These are phyloP conservation scores for Cephalopterus ornatus DNA, from an alignment of 2,113 vertebrate species.

Conservation along the genomic window DNA sequence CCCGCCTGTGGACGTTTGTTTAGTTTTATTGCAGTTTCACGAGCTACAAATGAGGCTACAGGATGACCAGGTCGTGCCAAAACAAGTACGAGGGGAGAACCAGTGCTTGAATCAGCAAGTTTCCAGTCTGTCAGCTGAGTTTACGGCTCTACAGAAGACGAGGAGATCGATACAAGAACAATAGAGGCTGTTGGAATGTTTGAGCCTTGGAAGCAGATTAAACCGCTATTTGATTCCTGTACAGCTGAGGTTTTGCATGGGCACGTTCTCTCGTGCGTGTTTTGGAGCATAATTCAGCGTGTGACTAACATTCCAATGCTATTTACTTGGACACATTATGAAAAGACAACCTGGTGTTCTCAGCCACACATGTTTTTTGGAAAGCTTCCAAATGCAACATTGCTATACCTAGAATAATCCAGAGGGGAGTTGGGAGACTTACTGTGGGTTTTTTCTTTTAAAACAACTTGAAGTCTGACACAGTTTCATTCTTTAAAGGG, in stretches of 20 bases:
- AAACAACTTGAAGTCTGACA: not conserved
- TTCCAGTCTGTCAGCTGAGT: not conserved
- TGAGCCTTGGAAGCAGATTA: not conserved
- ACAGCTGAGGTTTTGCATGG: not conserved
- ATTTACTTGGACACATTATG: not conserved
- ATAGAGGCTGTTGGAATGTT: not conserved
- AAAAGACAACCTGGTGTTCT: not conserved
- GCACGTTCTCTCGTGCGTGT: not conserved
- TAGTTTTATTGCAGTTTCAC: conserved; percentile 21
- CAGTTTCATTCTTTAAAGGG: not conserved
- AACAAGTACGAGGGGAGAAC: conserved; percentile 14
- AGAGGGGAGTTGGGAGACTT: not conserved
- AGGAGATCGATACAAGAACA: not conserved
- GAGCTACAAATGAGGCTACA: conserved; percentile 21
- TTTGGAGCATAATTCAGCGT: not conserved
- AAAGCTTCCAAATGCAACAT: conserved; percentile 1
- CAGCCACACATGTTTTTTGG: not conserved
- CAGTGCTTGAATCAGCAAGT: not conserved
- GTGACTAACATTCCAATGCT: not conserved
- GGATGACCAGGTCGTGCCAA: not conserved
- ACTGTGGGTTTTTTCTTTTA: not conserved
- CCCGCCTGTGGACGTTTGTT: not conserved
- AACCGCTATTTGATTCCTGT: not conserved
- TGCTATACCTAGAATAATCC: not conserved
- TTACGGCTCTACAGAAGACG: not conserved